Conservation (phyloP, 2,888 invertebrate species). For the Cephus sareptanus region DNA sequence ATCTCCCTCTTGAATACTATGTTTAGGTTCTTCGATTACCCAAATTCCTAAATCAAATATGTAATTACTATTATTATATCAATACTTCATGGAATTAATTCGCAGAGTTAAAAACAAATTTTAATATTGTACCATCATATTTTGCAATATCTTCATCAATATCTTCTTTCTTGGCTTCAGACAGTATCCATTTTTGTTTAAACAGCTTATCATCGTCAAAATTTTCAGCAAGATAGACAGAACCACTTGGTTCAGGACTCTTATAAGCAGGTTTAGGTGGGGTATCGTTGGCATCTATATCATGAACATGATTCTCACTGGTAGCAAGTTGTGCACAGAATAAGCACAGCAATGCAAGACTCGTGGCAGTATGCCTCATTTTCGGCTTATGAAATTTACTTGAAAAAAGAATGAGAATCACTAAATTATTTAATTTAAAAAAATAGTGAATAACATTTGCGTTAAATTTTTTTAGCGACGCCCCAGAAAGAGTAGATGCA, state of each 20-base stretch:
- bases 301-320: constrained; percentile 37
- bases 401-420: constrained; percentile 19
- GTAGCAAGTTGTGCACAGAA: constrained; percentile 16
- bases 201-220: constrained; percentile 84
- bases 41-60: constrained; percentile 68
- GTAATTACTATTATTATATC: constrained; percentile 19
- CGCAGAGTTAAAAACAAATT: not conserved
- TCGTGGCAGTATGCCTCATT: constrained; percentile 18
- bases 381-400: constrained; percentile 50
- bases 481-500: not conserved
- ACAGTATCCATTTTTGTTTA: constrained; percentile 84
- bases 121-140: constrained; percentile 80
- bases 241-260: constrained; percentile 76
- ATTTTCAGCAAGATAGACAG: constrained; percentile 82
- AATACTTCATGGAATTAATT: constrained; percentile 2
- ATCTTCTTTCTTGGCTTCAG: constrained; percentile 91
- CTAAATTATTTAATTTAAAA: not conserved
- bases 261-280: constrained; percentile 67
- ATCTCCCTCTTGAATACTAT: constrained; percentile 85
- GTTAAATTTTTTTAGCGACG: not conserved
- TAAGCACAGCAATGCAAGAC: constrained; percentile 30
- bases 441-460: not conserved
- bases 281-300: constrained; percentile 31
- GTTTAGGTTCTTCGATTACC: constrained; percentile 80
- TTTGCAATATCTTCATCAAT: constrained; percentile 91